Conservation (phyloP, 2,113 vertebrate genomes). For the Rattus rattus region DNA sequence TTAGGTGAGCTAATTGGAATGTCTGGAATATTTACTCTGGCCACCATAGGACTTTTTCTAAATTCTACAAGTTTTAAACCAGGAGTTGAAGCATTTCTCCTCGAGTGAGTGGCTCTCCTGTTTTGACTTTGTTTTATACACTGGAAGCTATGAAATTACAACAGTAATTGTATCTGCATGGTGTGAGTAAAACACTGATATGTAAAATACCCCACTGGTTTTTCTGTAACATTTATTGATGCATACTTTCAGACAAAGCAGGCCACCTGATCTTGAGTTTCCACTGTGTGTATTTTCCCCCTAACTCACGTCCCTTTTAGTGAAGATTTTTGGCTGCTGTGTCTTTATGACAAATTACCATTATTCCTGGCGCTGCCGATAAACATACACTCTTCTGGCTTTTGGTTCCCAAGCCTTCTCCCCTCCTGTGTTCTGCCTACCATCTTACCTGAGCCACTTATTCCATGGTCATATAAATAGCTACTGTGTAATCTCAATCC, state of each 20-base stretch:
- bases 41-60: slow-evolving; percentile 72
- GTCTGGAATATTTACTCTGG: slow-evolving; percentile 76
- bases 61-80: slow-evolving; percentile 78
- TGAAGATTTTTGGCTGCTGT: neutral
- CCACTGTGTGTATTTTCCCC: neutral
- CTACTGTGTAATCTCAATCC: neutral
- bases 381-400: neutral
- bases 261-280: neutral
- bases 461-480: neutral
- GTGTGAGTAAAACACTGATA: neutral
- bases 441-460: neutral
- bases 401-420: neutral
- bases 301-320: neutral
- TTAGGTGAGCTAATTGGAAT: slow-evolving; percentile 67
- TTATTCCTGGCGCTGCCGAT: neutral
- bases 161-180: neutral
- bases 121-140: slow-evolving; percentile 34
- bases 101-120: slow-evolving; percentile 66
- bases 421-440: neutral
- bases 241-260: neutral
- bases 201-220: neutral
- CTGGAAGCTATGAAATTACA: neutral
- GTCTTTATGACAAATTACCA: neutral
- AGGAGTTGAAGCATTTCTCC: slow-evolving; percentile 68
- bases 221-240: neutral